Evolutionary conservation across 1,140 invertebrate species (phyloP), one percentile per base, ranked within the genome.

Genomic region (Apis laboriosa): DNA sequence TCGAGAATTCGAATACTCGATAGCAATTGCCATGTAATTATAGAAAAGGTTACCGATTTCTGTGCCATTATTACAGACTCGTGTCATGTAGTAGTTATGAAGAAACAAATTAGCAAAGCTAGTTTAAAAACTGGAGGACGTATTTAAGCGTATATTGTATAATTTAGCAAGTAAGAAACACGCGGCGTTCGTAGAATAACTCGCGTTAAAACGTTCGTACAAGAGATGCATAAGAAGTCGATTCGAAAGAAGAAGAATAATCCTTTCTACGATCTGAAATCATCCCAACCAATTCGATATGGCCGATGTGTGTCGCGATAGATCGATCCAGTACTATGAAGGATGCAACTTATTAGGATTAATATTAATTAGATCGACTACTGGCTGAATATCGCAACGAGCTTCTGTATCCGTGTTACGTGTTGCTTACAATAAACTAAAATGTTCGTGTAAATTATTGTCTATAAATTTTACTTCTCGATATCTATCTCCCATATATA

Each of bases 391-490:
- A 87, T 80, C 63, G 76, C 80, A 43, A 82, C 64, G 80, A 89
- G 85, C 84, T 86, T 91, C 84, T 92, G 90, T 92, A 91, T 91
- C 87, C 84, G 88, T 92, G 90, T 93, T 92, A 92, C 88, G 90
- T 93, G 92, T 93, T 92, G 91, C 92, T 93, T 93, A 92, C 89
- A 92, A 93, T 92, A 93, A 93, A 76, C 81, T 67, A 56, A 81
- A 88, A 70, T 82, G 73, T 88, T 88, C 76, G 79, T 64, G 81
- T 55, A 61, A 76, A 51, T 66, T 5, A 3, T 53, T 61, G 56
- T 1, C 19, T 11, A 13, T 11, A 12, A 43, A 43, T 43, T 43
- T 43, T 55, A 13, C 24, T 49, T 71, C 28, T 19, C 51, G 0
- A 19, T 2, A 43, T 67, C 19, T n/a, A 9, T 24, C 43, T 51